phyloP scores from a whole-genome alignment of 2,888 invertebrate species.

The Gastrophysa polygoni region DNA sequence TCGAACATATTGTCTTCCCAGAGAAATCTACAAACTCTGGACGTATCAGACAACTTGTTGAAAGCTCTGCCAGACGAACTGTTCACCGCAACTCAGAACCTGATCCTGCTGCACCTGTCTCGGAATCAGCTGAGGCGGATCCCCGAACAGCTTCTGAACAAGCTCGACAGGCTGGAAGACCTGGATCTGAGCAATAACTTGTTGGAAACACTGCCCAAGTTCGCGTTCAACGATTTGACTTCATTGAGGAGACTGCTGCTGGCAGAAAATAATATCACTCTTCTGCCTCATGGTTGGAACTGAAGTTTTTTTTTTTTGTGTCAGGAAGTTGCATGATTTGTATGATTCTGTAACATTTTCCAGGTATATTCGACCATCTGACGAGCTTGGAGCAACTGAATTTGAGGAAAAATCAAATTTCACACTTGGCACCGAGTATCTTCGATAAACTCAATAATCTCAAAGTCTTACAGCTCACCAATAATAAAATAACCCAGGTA shows the following conservation, averaged over 20 bases:
- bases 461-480: constrained; percentile 62
- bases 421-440: constrained; percentile 59
- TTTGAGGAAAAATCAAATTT: constrained; percentile 63
- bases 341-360: constrained; percentile 21
- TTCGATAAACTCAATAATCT: constrained; percentile 62
- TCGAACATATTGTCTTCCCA: constrained; percentile 64
- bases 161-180: constrained; percentile 66
- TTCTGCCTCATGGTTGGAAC: constrained; percentile 61
- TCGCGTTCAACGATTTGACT: constrained; percentile 63
- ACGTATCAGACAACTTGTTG: constrained; percentile 71
- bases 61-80: constrained; percentile 63
- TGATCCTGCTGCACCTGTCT: constrained; percentile 70
- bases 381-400: constrained; percentile 63
- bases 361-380: constrained; percentile 63
- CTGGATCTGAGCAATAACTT: constrained; percentile 74
- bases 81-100: constrained; percentile 64
- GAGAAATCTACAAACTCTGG: constrained; percentile 69
- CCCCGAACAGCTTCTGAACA: constrained; percentile 65
- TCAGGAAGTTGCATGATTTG: background rate
- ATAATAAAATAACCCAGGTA: constrained; percentile 61
- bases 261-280: constrained; percentile 70
- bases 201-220: constrained; percentile 65
- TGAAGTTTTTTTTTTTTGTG: too few relatives aligned
- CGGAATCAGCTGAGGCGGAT: constrained; percentile 68
- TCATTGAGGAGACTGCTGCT: constrained; percentile 69